A percentile compares a stretch with the other conserved stretches of the same genome.
Conservation (phyloP, 30 jellyfish, hydroid and myxozoan species). For the Nemopilema nomurai region DNA sequence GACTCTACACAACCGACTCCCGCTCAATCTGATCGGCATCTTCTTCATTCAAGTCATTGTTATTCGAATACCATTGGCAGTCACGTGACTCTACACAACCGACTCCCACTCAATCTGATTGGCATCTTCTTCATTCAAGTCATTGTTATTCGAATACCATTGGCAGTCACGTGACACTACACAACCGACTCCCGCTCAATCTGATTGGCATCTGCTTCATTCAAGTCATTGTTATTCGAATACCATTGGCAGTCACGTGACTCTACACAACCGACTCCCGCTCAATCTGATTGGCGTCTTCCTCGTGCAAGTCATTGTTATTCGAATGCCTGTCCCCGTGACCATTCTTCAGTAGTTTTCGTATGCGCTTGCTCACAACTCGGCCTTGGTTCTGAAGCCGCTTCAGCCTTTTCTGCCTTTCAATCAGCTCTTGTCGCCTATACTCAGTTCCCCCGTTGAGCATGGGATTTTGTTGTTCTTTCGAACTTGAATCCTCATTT, state of each 20-base stretch:
- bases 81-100: no score
- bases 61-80: no score
- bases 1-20: no score
- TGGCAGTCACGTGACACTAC: no score
- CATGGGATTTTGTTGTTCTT: neutral
- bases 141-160: neutral
- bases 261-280: no score
- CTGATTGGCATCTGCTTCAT: no score
- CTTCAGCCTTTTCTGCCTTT: constrained; percentile 68
- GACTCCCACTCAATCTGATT: constrained; percentile 37
- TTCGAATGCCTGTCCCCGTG: neutral
- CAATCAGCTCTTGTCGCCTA: constrained; percentile 67
- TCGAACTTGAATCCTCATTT: neutral
- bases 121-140: neutral
- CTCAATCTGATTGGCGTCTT: constrained; percentile 1
- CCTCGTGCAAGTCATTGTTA: neutral
- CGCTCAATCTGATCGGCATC: no score
- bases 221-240: no score
- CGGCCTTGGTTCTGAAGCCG: constrained; percentile 64
- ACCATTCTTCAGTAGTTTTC: neutral
- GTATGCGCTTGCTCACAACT: constrained; percentile 44
- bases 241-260: no score
- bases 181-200: no score
- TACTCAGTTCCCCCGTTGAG: constrained; percentile 4
- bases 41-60: no score